phyloP scores from a whole-genome alignment of 1,140 invertebrate species.

The Drosophila trapezifrons region DNA sequence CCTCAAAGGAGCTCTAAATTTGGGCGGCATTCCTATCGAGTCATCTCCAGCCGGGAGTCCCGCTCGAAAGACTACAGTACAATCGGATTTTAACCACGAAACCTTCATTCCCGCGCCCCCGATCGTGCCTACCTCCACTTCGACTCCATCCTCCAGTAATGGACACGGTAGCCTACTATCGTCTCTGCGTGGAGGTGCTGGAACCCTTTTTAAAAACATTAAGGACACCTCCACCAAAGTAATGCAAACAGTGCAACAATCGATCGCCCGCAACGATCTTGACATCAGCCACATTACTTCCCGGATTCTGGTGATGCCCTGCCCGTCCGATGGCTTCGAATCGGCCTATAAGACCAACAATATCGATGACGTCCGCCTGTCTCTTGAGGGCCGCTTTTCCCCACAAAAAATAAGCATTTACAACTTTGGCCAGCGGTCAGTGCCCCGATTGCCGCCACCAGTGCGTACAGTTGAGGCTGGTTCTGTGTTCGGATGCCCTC shows the following conservation, averaged over 20 bases:
- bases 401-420: constrained; percentile 91
- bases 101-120: constrained; percentile 21
- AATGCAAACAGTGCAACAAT: constrained; percentile 97
- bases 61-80: constrained; percentile 55
- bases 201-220: constrained; percentile 95
- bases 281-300: constrained; percentile 96
- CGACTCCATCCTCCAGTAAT: constrained; percentile 57
- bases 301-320: constrained; percentile 95
- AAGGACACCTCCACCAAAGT: constrained; percentile 98
- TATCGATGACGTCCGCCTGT: constrained; percentile 94
- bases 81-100: constrained; percentile 80
- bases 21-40: constrained; percentile 72
- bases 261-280: constrained; percentile 93
- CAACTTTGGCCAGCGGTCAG: constrained; percentile 87
- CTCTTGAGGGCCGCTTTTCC: constrained; percentile 90
- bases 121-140: constrained; percentile 14
- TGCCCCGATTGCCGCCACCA: constrained; percentile 87
- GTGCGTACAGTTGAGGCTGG: constrained; percentile 88
- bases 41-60: constrained; percentile 63
- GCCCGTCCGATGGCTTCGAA: constrained; percentile 96
- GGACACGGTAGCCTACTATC: constrained; percentile 89
- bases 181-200: constrained; percentile 92
- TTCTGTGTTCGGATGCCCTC: constrained; percentile 86
- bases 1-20: constrained; percentile 87
- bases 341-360: constrained; percentile 96